phyloP scores from a whole-genome alignment of 2,113 vertebrate genomes.

The Azemiops feae region DNA sequence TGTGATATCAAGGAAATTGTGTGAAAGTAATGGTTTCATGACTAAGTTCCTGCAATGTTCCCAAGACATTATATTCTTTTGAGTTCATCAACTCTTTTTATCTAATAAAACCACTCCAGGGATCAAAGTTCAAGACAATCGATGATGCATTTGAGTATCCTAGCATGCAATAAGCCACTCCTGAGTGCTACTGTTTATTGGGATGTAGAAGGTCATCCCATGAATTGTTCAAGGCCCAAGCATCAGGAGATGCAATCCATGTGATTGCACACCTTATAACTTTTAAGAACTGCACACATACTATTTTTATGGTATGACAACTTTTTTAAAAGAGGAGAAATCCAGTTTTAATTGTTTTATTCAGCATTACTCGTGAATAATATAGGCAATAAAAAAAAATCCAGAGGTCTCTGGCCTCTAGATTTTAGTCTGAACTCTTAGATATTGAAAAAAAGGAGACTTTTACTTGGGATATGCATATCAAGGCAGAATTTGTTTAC shows the following conservation, averaged over 20 bases:
- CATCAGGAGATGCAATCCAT: constrained; percentile 29
- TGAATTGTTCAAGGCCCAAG: constrained; percentile 51
- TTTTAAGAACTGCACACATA: constrained; percentile 23
- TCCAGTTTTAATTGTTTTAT: constrained; percentile 13
- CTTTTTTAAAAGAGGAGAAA: background rate
- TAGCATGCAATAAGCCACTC: constrained; percentile 51
- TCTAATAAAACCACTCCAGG: constrained; percentile 63
- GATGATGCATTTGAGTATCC: constrained; percentile 53
- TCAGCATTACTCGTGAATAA: constrained; percentile 30
- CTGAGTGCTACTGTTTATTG: constrained; percentile 59
- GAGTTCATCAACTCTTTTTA: constrained; percentile 60
- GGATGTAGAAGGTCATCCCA: constrained; percentile 49
- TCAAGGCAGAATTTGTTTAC: background rate
- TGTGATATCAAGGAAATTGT: constrained; percentile 43
- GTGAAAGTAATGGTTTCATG: constrained; percentile 53
- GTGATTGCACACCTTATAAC: constrained; percentile 32
- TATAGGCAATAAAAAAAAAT: background rate
- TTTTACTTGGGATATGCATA: background rate
- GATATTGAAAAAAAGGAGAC: background rate
- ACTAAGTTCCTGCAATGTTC: constrained; percentile 33
- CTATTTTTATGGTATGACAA: constrained; percentile 32
- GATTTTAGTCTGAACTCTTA: background rate
- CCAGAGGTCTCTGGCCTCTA: background rate
- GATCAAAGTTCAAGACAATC: constrained; percentile 69
- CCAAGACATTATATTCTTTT: constrained; percentile 29